These are phyloP conservation scores for Aurelia coerulea DNA, from an alignment of 30 jellyfish, hydroid and myxozoan genomes.

Conservation along the genomic window DNA sequence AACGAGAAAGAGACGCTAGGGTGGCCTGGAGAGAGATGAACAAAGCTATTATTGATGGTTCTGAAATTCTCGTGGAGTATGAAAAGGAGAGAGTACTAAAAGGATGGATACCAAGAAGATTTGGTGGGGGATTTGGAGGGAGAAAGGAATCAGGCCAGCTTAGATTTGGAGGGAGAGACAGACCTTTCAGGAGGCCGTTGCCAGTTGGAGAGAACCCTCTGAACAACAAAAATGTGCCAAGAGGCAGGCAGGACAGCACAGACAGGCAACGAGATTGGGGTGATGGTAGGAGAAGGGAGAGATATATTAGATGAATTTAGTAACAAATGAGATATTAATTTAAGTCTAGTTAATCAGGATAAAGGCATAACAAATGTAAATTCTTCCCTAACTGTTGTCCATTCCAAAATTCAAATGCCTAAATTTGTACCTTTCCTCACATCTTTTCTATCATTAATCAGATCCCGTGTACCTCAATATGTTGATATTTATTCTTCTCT, in stretches of 20 bases:
- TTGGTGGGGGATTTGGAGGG: conserved; percentile 99
- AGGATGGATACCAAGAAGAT: conserved; percentile 98
- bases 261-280: conserved; percentile 24
- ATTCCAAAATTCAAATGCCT: too few relatives aligned
- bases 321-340: too few relatives aligned
- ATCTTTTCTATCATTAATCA: too few relatives aligned
- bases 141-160: conserved; percentile 98
- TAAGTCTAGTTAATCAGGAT: neutral
- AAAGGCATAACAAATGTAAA: too few relatives aligned
- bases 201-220: conserved; percentile 73
- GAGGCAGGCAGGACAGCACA: neutral
- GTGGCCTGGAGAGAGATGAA: conserved; percentile 79
- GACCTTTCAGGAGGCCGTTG: conserved; percentile 96
- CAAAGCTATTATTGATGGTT: conserved; percentile 76
- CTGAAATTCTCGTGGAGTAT: conserved; percentile 79
- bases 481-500: too few relatives aligned
- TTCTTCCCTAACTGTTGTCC: too few relatives aligned
- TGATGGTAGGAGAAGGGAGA: conserved; percentile 3
- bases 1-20: conserved; percentile 91
- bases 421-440: too few relatives aligned
- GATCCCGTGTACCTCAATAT: too few relatives aligned
- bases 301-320: neutral
- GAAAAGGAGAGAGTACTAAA: conserved; percentile 84
- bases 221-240: neutral
- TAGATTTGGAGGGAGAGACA: conserved; percentile 96